Percentiles rank a stretch among this genome's conserved stretches.
Evolutionary conservation across 1,140 invertebrate genomes (phyloP).

Genomic region (Leptoteleia sp.): DNA sequence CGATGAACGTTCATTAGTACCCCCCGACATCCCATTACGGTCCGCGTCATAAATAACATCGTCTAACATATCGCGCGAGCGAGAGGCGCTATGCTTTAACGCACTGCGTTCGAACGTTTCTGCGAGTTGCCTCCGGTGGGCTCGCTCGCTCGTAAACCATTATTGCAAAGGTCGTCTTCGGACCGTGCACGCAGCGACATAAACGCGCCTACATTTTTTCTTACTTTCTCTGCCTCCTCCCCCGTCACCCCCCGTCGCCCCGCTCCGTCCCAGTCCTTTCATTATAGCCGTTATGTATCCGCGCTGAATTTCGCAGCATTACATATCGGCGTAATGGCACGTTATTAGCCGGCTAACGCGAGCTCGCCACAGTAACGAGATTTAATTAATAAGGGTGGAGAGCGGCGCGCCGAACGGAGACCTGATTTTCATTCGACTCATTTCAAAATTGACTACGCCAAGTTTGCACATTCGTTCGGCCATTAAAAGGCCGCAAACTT

Average conservation of each 20-base stretch:
- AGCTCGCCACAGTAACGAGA: constrained; percentile 17
- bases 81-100: constrained; percentile 58
- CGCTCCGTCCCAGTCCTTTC: constrained; percentile 10
- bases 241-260: too few relatives aligned
- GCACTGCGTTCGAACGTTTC: constrained; percentile 46
- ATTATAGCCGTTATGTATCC: constrained; percentile 26
- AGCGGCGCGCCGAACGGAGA: not conserved
- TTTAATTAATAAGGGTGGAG: constrained; percentile 35
- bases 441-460: not conserved
- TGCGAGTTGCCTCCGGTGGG: constrained; percentile 55
- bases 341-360: constrained; percentile 25
- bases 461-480: not conserved
- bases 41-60: constrained; percentile 74
- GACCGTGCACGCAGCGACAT: constrained; percentile 49
- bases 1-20: constrained; percentile 75
- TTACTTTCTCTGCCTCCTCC: too few relatives aligned
- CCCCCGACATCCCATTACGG: constrained; percentile 75
- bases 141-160: constrained; percentile 72
- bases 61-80: constrained; percentile 57
- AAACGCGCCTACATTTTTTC: constrained; percentile 49
- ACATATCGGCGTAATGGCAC: constrained; percentile 40
- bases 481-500: too few relatives aligned
- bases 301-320: constrained; percentile 29
- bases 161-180: constrained; percentile 70
- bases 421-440: not conserved